phyloP scores from a whole-genome alignment of 1,140 invertebrate species.

The Scaptomyza montana region DNA sequence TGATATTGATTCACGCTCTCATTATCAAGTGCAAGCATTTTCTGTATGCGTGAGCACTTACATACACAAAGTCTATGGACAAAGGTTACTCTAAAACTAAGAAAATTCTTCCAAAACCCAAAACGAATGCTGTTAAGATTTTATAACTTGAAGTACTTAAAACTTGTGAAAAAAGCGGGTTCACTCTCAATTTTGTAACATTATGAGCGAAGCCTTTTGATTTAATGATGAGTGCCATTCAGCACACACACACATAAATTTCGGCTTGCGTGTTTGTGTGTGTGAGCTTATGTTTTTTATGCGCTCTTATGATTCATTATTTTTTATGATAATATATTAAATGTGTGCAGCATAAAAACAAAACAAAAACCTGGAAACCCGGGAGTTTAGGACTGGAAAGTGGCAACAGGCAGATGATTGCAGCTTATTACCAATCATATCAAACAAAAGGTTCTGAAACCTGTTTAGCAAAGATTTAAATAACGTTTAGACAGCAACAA shows the following conservation, averaged over 20 bases:
- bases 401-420: slow-evolving; percentile 65
- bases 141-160: background rate
- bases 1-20: no score
- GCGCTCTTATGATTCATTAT: slow-evolving; percentile 65
- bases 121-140: background rate
- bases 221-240: slow-evolving; percentile 80
- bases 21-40: no score
- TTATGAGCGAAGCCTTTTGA: slow-evolving; percentile 79
- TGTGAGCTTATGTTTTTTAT: slow-evolving; percentile 49
- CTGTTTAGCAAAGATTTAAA: slow-evolving; percentile 26
- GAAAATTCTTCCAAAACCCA: no score
- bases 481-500: slow-evolving; percentile 21
- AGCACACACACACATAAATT: slow-evolving; percentile 37
- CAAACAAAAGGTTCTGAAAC: slow-evolving; percentile 37
- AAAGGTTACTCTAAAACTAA: no score
- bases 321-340: slow-evolving; percentile 79
- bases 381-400: slow-evolving; percentile 57
- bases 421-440: slow-evolving; percentile 40
- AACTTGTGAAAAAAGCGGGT: slow-evolving; percentile 53
- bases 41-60: no score
- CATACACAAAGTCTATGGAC: no score
- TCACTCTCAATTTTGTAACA: slow-evolving; percentile 59
- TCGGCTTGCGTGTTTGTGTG: slow-evolving; percentile 7
- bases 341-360: slow-evolving; percentile 34
- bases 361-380: background rate